Conservation (phyloP, 2,888 invertebrate species). For the Galeopsomyia nigrocyanea region DNA sequence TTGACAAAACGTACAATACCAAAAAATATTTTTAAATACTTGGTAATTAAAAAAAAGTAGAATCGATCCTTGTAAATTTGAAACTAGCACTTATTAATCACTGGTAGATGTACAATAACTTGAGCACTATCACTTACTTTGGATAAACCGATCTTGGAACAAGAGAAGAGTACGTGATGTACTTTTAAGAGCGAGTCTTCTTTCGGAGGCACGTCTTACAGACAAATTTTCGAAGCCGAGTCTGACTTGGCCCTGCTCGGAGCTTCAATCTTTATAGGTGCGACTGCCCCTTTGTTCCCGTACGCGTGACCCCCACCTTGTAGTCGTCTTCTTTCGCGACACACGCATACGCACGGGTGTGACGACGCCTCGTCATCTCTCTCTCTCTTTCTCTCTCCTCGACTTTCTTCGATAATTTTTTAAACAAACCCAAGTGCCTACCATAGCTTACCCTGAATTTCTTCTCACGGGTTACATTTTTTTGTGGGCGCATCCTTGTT, state of each 20-base stretch:
- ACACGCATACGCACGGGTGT: slow-evolving; percentile 43
- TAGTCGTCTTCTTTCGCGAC: slow-evolving; percentile 10
- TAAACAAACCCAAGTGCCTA: slow-evolving; percentile 60
- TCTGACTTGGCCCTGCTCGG: slow-evolving; percentile 64
- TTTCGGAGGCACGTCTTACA: slow-evolving; percentile 34
- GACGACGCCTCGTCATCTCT: slow-evolving; percentile 46
- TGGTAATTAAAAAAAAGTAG: too few relatives aligned
- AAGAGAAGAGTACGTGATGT: not conserved
- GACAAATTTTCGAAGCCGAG: slow-evolving; percentile 66
- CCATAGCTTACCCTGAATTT: not conserved
- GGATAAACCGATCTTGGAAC: slow-evolving; percentile 11
- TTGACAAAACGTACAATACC: too few relatives aligned
- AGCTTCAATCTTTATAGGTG: slow-evolving; percentile 67
- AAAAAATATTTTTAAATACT: too few relatives aligned
- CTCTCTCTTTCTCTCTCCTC: slow-evolving; percentile 35
- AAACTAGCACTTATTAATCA: not conserved
- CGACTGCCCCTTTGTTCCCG: slow-evolving; percentile 56
- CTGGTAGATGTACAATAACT: slow-evolving; percentile 21
- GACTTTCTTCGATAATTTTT: slow-evolving; percentile 68
- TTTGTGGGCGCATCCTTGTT: slow-evolving; percentile 21
- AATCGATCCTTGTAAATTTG: too few relatives aligned
- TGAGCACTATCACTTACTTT: slow-evolving; percentile 22
- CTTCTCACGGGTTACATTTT: too few relatives aligned
- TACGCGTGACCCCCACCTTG: slow-evolving; percentile 42
- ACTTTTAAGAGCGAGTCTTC: too few relatives aligned